Base-by-base conservation (phyloP, 1,140 invertebrate genomes). In the Diachasmimorpha longicaudata region DNA sequence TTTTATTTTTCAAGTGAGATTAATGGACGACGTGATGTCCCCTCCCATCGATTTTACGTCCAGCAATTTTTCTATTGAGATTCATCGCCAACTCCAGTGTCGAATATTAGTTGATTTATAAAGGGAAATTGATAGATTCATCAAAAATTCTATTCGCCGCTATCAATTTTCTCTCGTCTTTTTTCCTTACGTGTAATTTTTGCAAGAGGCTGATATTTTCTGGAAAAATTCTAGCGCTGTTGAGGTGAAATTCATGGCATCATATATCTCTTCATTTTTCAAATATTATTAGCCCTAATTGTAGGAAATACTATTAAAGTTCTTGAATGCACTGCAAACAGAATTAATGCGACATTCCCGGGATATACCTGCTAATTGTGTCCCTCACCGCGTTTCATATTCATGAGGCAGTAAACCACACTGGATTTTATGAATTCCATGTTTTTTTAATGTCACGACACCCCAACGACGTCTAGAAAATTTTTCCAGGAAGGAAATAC, bases 371-470 rank as follows among this genome's bases (percentile, higher is more conserved):
- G 75, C 74, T 79, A 79, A 79, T 79, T 79, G 78, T 74, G 75
- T 75, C 69, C 37, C 68, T 76, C 46, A 69, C 31, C n/a, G 25
- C 25, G 46, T 72, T 78, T 77, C 75, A 75, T 77, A 79, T 79
- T 79, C 78, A 79, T 79, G 78, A 77, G 72, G 39, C 48, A 72
- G 70, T 67, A 72, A 37, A 76, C 58, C 74, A 48, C 70, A 70
- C 77, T 71, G 69, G 69, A 46, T 79, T 74, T 74, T 72, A 77
- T 74, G 75, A 77, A 79, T 79, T 77, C 75, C 72, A 77, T 77
- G 75, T 79, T 79, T 79, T 79, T 79, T 79, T 77, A 75, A 75
- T 75, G 68, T 52, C 68, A 44, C 67, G 63, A 68, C 66, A 37
- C 36, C 36, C 66, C 44, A 25, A 55, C 72, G 19, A 68, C 44